A percentile compares a stretch with the other conserved stretches of the same genome.
phyloP scores from a whole-genome alignment of 53 echinoderm and acorn worm genomes.

The Echinarachnius parma region DNA sequence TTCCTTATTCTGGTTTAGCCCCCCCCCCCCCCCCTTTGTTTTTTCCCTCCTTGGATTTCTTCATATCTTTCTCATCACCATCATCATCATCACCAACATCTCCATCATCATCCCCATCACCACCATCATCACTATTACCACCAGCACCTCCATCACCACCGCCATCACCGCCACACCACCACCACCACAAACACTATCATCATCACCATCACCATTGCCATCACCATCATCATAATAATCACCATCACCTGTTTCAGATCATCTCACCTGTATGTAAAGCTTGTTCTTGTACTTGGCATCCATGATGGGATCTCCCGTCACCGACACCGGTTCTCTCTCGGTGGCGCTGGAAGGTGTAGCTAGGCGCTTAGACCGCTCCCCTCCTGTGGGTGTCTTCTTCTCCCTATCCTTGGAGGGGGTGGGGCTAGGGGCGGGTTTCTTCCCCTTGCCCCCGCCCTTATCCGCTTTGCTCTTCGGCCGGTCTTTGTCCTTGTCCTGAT shows the following conservation, averaged over 20 bases:
- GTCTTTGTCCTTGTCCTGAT: conserved; percentile 93
- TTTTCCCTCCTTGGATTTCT: no score
- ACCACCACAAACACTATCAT: no score
- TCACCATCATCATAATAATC: background rate
- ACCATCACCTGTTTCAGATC: background rate
- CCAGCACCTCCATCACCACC: background rate
- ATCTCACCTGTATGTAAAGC: conserved; percentile 88
- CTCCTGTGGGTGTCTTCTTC: conserved; percentile 59
- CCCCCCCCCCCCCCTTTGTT: no score
- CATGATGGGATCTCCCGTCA: conserved; percentile 80
- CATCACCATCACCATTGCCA: background rate
- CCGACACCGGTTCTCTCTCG: conserved; percentile 43
- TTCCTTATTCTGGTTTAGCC: no score
- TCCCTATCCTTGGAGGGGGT: conserved; percentile 40
- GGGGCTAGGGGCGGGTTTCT: conserved; percentile 67
- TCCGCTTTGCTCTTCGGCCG: conserved; percentile 91
- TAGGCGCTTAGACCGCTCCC: conserved; percentile 25
- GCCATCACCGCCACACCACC: background rate
- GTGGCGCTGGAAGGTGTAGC: conserved; percentile 3
- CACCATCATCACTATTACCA: background rate
- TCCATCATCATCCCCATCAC: no score
- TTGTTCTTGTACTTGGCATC: conserved; percentile 91
- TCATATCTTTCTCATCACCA: no score
- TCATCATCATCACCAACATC: no score
- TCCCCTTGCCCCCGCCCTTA: conserved; percentile 53